Evolutionary conservation across 2,888 invertebrate species (phyloP), one percentile per base, ranked within the genome.

Genomic region (Leptinotarsa peninsularis): DNA sequence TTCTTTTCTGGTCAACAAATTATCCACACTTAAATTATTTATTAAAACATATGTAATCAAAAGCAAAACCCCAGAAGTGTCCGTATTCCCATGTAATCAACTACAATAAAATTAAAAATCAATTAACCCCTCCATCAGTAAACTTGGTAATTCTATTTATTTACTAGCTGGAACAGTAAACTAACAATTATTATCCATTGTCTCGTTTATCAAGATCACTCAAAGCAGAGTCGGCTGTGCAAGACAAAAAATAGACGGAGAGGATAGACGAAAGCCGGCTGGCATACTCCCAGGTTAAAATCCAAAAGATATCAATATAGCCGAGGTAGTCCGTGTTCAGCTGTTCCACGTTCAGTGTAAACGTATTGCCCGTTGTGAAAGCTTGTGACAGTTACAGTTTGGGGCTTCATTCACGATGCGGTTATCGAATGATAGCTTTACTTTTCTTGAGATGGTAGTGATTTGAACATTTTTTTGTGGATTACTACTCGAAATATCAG

Each of bases 201-300:
- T 58, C 1, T 21, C 4, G 4, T 63, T 43, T 33, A 63, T 63
- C 33, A 63, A 2, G 63, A 63, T n/a, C 63, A 63, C 63, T 43
- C 43, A n/a, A 15, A 27, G 58, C 18, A 14, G 15, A 15, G 33
- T 33, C 63, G 33, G 63, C 33, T 15, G 58, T 52, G n/a, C n/a
- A 60, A 60, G 18, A 71, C 33, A 60, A 71, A 70, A 18, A 71
- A 71, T 49, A 49, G 60, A 71, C 23, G 60, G 33, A 56, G 58
- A 70, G 21, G 27, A 49, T 33, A 71, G 71, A 60, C 52, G 27
- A 67, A 72, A 67, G 67, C 58, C 70, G 67, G 63, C 71, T 72
- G 74, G 74, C 74, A 67, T 66, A 63, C 66, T 60, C 76, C 72
- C 73, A 77, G 77, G 77, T 77, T 73, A 63, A 43, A 70, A 76